Evolutionary conservation across 2,888 invertebrate species (phyloP).

Genomic region (Parthenolecanium corni): DNA sequence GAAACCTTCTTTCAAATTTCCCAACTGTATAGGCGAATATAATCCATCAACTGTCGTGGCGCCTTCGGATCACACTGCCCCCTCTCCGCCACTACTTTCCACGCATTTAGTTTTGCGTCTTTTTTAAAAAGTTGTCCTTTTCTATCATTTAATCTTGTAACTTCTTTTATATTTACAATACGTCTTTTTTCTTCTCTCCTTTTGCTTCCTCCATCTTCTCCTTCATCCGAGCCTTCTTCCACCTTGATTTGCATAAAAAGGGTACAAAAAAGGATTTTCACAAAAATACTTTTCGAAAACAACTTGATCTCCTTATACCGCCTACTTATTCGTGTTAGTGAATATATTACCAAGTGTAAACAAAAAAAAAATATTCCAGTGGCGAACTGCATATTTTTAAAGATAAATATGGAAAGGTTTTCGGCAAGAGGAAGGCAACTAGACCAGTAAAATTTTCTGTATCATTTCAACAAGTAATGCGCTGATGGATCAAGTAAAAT

Average conservation of each 20-base stretch:
- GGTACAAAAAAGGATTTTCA: conserved; percentile 28
- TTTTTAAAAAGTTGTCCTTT: conserved; percentile 21
- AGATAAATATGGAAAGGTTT: too few species aligned
- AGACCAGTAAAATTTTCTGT: too few species aligned
- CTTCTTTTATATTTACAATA: conserved; percentile 27
- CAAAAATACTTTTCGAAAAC: conserved; percentile 22
- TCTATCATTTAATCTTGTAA: conserved; percentile 26
- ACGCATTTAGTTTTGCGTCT: conserved; percentile 17
- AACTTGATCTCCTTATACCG: conserved; percentile 27
- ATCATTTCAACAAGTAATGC: too few species aligned
- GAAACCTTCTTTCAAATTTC: conserved; percentile 24
- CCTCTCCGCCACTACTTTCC: conserved; percentile 4
- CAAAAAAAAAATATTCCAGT: neutral
- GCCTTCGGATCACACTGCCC: conserved; percentile 19
- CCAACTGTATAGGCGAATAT: conserved; percentile 24
- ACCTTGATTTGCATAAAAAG: conserved; percentile 22
- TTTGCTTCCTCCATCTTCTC: neutral
- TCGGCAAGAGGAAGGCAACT: too few species aligned
- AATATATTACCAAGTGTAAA: conserved; percentile 19
- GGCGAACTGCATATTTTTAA: neutral
- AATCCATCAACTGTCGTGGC: conserved; percentile 25
- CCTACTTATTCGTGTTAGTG: conserved; percentile 24
- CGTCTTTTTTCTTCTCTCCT: conserved; percentile 12
- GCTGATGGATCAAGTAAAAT: too few species aligned
- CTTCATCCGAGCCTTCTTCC: neutral